Evolutionary conservation across 2,888 invertebrate species (phyloP).

Genomic region (Ceraclea dissimilis): DNA sequence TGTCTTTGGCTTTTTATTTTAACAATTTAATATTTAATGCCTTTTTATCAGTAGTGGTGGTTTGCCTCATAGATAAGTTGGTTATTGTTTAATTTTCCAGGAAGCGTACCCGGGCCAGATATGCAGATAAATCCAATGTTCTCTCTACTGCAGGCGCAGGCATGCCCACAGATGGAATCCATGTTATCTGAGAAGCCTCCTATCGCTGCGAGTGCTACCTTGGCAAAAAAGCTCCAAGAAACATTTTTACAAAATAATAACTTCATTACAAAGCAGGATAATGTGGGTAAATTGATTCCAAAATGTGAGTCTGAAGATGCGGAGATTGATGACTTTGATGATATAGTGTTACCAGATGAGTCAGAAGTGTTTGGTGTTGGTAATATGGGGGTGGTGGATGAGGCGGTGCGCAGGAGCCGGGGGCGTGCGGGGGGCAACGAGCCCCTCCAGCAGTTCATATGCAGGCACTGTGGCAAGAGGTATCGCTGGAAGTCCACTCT

Average conservation of each 20-base stretch:
- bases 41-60: not conserved
- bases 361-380: constrained; percentile 33
- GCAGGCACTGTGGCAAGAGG: constrained; percentile 76
- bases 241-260: constrained; percentile 42
- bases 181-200: constrained; percentile 19
- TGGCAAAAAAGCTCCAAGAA: constrained; percentile 37
- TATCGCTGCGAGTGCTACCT: constrained; percentile 30
- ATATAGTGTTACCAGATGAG: constrained; percentile 46
- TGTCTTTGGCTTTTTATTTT: constrained; percentile 25
- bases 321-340: constrained; percentile 47
- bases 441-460: constrained; percentile 60
- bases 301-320: constrained; percentile 46
- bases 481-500: constrained; percentile 83
- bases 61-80: not conserved
- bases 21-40: constrained; percentile 8
- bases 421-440: constrained; percentile 35
- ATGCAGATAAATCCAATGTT: constrained; percentile 1
- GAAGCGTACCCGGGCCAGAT: not conserved
- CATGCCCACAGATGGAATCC: not conserved
- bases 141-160: not conserved
- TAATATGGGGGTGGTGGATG: constrained; percentile 3
- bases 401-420: constrained; percentile 6
- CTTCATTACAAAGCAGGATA: constrained; percentile 26
- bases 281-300: constrained; percentile 28
- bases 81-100: not conserved